Percentiles rank a stretch among this genome's conserved stretches.
These are phyloP conservation scores for Diarsia brunnea DNA, from an alignment of 2,888 invertebrate genomes.

Conservation along the genomic window DNA sequence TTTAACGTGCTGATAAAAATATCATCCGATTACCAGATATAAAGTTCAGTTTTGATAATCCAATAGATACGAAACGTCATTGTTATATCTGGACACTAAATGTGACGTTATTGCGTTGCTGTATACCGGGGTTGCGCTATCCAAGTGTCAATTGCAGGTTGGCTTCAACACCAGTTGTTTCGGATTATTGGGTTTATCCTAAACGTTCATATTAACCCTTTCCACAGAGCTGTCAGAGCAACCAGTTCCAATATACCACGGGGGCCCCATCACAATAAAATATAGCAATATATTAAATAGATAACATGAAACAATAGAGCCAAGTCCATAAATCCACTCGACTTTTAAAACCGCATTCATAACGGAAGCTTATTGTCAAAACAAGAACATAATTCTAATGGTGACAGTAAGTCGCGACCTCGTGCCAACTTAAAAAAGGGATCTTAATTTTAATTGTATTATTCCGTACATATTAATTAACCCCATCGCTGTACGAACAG, in stretches of 20 bases:
- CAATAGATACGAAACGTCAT: constrained; percentile 56
- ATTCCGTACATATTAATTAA: constrained; percentile 90
- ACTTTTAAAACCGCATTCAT: constrained; percentile 82
- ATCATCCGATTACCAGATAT: constrained; percentile 55
- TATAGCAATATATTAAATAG: constrained; percentile 79
- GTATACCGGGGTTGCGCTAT: constrained; percentile 79
- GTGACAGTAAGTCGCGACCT: constrained; percentile 89
- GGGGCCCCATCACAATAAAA: constrained; percentile 83
- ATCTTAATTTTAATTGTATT: constrained; percentile 89
- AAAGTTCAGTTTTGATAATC: constrained; percentile 44
- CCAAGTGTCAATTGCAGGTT: constrained; percentile 88
- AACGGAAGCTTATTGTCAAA: constrained; percentile 85
- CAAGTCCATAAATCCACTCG: constrained; percentile 85
- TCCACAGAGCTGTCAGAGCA: constrained; percentile 88
- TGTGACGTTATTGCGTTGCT: constrained; percentile 68
- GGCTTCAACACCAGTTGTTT: constrained; percentile 88
- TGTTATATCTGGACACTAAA: constrained; percentile 61
- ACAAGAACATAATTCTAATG: constrained; percentile 87
- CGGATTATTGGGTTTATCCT: constrained; percentile 89
- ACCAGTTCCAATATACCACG: constrained; percentile 84
- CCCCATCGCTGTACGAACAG: constrained; percentile 87
- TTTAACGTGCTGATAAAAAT: constrained; percentile 54
- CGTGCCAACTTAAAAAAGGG: constrained; percentile 86
- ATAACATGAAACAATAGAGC: constrained; percentile 85
- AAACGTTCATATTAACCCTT: constrained; percentile 90